Percentiles rank a stretch among this genome's conserved stretches.
These are phyloP conservation scores for Drosophila truncata DNA, from an alignment of 1,140 invertebrate species.

Conservation along the genomic window DNA sequence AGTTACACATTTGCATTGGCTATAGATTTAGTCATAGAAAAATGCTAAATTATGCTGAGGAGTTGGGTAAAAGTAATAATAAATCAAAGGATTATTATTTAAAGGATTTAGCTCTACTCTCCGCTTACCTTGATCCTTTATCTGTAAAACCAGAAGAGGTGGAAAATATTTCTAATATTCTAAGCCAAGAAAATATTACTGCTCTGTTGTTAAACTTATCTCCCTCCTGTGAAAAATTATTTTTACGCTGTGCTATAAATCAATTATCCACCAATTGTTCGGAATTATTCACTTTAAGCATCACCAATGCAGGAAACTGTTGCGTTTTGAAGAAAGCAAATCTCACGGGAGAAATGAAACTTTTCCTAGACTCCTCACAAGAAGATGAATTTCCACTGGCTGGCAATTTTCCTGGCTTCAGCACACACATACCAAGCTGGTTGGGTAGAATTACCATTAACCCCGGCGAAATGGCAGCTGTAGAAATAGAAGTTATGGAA, in stretches of 20 bases:
- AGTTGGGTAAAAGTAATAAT: conserved; percentile 4
- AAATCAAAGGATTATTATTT: conserved; percentile 31
- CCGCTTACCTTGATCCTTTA: conserved; percentile 31
- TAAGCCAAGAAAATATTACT: conserved; percentile 18
- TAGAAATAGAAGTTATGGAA: conserved; percentile 31
- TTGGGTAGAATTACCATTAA: conserved; percentile 31
- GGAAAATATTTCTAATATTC: conserved; percentile 2
- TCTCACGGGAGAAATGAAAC: conserved; percentile 27
- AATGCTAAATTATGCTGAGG: conserved; percentile 15
- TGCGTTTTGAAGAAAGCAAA: conserved; percentile 21
- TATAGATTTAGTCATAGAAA: conserved; percentile 55
- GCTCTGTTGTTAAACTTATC: conserved; percentile 33
- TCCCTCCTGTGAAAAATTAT: conserved; percentile 44
- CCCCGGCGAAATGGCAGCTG: conserved; percentile 35
- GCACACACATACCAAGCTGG: conserved; percentile 48
- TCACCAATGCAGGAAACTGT: conserved; percentile 38
- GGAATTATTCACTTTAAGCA: conserved; percentile 33
- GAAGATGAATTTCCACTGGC: conserved; percentile 41
- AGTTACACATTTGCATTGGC: conserved; percentile 45
- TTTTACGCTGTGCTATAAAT: conserved; percentile 44
- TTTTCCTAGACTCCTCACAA: conserved; percentile 50
- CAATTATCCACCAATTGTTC: conserved; percentile 34
- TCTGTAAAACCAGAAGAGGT: conserved; percentile 16
- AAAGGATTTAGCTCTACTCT: conserved; percentile 13
- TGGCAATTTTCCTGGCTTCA: conserved; percentile 35